Evolutionary conservation across 2,113 vertebrate species (phyloP).

Genomic region (Phalacrocorax brasilianus): DNA sequence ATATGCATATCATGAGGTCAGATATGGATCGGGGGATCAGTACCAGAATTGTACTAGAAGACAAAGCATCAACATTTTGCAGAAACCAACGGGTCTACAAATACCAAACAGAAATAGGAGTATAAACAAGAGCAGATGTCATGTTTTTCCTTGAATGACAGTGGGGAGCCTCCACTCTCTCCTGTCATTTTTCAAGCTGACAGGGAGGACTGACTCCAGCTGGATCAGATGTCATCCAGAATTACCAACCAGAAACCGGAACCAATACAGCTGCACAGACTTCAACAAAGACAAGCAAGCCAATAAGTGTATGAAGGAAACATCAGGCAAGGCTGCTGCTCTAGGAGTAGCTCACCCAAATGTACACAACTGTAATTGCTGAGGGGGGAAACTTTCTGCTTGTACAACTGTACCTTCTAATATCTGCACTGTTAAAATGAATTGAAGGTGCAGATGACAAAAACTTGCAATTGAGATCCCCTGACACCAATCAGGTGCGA

Average conservation of each 20-base stretch:
- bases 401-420: neutral
- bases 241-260: neutral
- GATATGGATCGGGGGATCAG: fast-evolving
- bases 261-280: neutral
- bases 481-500: fast-evolving
- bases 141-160: neutral
- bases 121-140: neutral
- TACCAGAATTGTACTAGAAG: neutral
- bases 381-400: neutral
- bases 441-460: neutral
- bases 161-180: neutral
- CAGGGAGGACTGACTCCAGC: neutral
- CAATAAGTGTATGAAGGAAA: neutral
- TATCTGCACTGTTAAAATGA: neutral
- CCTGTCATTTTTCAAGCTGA: constrained; percentile 26
- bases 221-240: neutral
- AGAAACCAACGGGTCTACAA: neutral
- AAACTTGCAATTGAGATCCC: neutral
- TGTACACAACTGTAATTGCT: neutral
- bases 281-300: neutral
- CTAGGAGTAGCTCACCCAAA: neutral
- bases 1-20: neutral
- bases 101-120: neutral
- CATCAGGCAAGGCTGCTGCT: neutral
- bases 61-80: neutral